These are phyloP conservation scores for Listronotus oregonensis DNA, from an alignment of 1,140 invertebrate genomes.

Conservation along the genomic window DNA sequence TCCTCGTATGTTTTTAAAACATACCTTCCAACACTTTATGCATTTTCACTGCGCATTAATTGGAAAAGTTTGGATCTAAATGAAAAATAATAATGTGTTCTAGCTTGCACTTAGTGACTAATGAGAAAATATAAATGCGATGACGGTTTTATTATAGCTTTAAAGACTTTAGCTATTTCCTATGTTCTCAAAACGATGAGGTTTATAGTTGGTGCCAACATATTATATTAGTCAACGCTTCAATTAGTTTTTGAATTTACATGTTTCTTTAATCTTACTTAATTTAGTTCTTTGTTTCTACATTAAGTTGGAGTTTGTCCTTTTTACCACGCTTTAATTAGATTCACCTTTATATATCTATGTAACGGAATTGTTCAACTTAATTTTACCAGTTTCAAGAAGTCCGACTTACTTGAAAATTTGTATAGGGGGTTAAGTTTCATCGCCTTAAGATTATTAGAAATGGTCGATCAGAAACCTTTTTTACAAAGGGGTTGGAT, in stretches of 20 bases:
- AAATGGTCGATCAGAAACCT: too few relatives aligned
- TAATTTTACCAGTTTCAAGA: too few relatives aligned
- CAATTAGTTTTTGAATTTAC: slow-evolving; percentile 12
- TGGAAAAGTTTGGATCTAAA: not conserved
- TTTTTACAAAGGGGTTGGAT: too few relatives aligned
- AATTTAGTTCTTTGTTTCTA: slow-evolving; percentile 3
- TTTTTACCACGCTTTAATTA: too few relatives aligned
- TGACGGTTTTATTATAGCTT: slow-evolving; percentile 23
- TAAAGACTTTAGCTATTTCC: slow-evolving; percentile 17
- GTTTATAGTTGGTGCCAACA: slow-evolving; percentile 22
- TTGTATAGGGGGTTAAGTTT: too few relatives aligned
- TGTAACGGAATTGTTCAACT: too few relatives aligned
- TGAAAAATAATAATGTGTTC: slow-evolving; percentile 3
- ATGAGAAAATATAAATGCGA: slow-evolving; percentile 25
- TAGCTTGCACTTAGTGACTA: slow-evolving; percentile 4
- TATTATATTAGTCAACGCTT: slow-evolving; percentile 21
- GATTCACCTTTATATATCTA: too few relatives aligned
- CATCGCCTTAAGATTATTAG: too few relatives aligned
- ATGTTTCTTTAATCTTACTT: slow-evolving; percentile 24
- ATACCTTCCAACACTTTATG: not conserved
- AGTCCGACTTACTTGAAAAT: too few relatives aligned
- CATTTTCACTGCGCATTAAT: not conserved
- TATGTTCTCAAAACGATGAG: slow-evolving; percentile 1
- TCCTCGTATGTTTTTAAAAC: too few relatives aligned
- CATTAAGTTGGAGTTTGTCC: not conserved